Conservation (phyloP, 2,888 invertebrate species). For the Acrobasis consociella region DNA sequence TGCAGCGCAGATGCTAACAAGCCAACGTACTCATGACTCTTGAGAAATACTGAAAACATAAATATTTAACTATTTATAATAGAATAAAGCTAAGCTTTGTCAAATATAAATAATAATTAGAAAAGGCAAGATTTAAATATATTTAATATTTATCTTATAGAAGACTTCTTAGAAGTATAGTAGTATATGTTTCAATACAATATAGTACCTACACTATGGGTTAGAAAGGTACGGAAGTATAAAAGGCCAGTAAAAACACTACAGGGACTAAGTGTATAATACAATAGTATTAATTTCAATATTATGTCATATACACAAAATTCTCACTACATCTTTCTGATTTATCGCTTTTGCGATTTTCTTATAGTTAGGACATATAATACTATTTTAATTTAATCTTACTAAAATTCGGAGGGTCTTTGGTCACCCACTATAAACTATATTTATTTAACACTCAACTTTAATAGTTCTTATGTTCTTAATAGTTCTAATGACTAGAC, state of each 20-base stretch:
- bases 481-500: slow-evolving; percentile 43
- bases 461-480: slow-evolving; percentile 33
- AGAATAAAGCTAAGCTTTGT: not conserved
- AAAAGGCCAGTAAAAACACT: slow-evolving; percentile 78
- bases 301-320: slow-evolving; percentile 48
- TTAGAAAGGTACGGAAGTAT: slow-evolving; percentile 66
- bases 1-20: not conserved
- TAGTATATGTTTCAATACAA: slow-evolving; percentile 23
- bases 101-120: not conserved
- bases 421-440: slow-evolving; percentile 53
- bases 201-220: slow-evolving; percentile 41
- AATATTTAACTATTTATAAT: not conserved
- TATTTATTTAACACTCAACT: slow-evolving; percentile 29
- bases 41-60: not conserved
- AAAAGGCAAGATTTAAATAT: slow-evolving; percentile 1
- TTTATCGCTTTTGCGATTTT: slow-evolving; percentile 49
- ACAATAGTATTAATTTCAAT: slow-evolving; percentile 50
- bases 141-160: not conserved
- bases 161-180: slow-evolving; percentile 14
- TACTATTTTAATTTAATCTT: slow-evolving; percentile 46
- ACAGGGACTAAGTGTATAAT: slow-evolving; percentile 68
- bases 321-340: slow-evolving; percentile 76
- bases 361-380: slow-evolving; percentile 14
- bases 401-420: slow-evolving; percentile 66
- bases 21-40: too few species aligned